A percentile compares a stretch with the other conserved stretches of the same genome.
Evolutionary conservation across 2,113 vertebrate species (phyloP).

Genomic region (Choloepus hoffmanni): DNA sequence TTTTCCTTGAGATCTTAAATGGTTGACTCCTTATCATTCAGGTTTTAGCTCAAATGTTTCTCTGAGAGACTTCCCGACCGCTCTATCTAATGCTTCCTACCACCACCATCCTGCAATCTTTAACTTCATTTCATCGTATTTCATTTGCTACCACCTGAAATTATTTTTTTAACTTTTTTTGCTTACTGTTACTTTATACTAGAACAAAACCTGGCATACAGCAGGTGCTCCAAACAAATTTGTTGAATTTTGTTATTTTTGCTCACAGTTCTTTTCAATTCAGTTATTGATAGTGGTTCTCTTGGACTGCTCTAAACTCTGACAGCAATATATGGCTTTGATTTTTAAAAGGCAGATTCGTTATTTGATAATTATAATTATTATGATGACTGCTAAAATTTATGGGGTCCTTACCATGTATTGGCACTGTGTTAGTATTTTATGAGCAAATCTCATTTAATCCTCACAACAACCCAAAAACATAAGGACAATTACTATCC

Average conservation of each 20-base stretch:
- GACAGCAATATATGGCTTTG: background rate
- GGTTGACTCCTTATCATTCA: background rate
- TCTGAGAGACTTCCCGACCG: background rate
- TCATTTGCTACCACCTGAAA: background rate
- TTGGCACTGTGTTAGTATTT: background rate
- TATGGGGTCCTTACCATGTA: background rate
- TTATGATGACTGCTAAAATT: background rate
- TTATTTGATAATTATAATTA: conserved; percentile 12
- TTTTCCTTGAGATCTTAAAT: background rate
- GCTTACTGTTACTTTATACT: background rate
- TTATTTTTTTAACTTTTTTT: background rate
- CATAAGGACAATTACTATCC: background rate
- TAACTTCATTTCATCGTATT: background rate
- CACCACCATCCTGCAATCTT: background rate
- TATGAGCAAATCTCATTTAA: background rate
- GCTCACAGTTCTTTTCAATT: background rate
- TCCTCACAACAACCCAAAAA: background rate
- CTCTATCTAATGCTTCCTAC: background rate
- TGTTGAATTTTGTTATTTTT: background rate
- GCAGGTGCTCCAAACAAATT: background rate
- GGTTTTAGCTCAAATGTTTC: background rate
- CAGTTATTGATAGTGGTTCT: background rate
- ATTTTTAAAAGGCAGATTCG: conserved; percentile 34
- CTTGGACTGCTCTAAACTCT: background rate
- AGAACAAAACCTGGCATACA: background rate